Evolutionary conservation across 1,140 invertebrate genomes (phyloP), one percentile per base, ranked within the genome.

Genomic region (Pseudomyrmex concolor): DNA sequence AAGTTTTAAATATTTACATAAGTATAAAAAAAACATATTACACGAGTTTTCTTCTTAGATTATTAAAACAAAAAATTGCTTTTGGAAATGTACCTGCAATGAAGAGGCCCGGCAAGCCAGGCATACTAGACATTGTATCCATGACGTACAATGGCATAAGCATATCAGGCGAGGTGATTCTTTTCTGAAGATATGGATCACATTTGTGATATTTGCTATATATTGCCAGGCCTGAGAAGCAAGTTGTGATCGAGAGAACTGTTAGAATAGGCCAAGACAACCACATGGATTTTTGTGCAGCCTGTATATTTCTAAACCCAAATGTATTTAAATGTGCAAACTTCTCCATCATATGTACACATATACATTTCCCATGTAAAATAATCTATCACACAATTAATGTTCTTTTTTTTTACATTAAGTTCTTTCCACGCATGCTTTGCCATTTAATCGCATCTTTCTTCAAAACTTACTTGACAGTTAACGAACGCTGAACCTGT

Each of bases 401-500:
- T n/a, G n/a, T 25, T 25, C 2, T 25, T 25, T 25, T 2, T 25
- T 25, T 34, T 34, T 34, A 34, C 51, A 19, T 51, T 76, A 64
- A 66, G 63, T 0, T 57, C 7, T 12, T 59, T 66, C 0, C 1
- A 2, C 9, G 22, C 17, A 2, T 3, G 13, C 3, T 17, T 10
- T 54, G 34, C n/a, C 5, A 7, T 55, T 72, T 22, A 66, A 54
- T 19, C n/a, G 22, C 19, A 43, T 17, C 1, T 66, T 55, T 12
- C 1, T 55, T 12, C 1, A 8, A 12, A 55, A 84, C 86, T 81
- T 95, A 96, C 90, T 95, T 96, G 1, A 98, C 95, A 5, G 97
- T 97, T 22, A 98, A 92, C 25, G 98, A 95, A 54, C 98, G 93
- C 93, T 99, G 98, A 1, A 99, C 96, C 95, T 99, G 97, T 0